These are phyloP conservation scores for Cosmia trapezina DNA, from an alignment of 2,888 invertebrate genomes.

Conservation along the genomic window DNA sequence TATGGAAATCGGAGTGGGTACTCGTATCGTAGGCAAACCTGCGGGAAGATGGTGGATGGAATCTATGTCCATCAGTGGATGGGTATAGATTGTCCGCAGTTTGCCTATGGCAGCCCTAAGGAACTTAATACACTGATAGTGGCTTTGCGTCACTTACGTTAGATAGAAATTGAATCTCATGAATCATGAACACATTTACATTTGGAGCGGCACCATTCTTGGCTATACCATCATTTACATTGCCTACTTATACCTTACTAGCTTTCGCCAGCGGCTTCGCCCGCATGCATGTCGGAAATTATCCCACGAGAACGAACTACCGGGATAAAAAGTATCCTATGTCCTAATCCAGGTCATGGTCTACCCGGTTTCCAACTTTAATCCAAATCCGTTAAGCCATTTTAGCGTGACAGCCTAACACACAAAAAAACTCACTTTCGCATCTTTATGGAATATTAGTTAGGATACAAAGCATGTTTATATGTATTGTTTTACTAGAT, in stretches of 20 bases:
- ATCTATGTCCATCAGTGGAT: not conserved
- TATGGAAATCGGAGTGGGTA: not conserved
- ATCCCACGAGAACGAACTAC: too few species aligned
- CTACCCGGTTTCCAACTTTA: too few species aligned
- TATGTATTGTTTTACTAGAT: not conserved
- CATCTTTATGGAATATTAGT: too few species aligned
- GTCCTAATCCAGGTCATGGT: too few species aligned
- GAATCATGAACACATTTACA: constrained; percentile 40
- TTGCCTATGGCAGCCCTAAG: not conserved
- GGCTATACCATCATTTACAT: constrained; percentile 11
- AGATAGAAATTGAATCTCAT: constrained; percentile 8
- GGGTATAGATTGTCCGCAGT: not conserved
- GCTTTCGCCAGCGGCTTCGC: too few species aligned
- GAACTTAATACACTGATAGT: not conserved
- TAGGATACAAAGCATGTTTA: not conserved
- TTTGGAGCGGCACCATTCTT: constrained; percentile 25
- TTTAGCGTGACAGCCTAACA: too few species aligned
- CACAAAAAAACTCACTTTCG: too few species aligned
- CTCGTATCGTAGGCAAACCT: not conserved
- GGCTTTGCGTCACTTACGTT: not conserved
- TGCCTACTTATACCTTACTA: not conserved
- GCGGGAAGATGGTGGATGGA: not conserved
- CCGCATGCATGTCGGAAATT: too few species aligned
- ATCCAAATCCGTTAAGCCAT: too few species aligned
- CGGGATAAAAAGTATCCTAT: too few species aligned